Evolutionary conservation across 2,797 vertebrate genomes (phyloP).

Genomic region (Monodelphis domestica): DNA sequence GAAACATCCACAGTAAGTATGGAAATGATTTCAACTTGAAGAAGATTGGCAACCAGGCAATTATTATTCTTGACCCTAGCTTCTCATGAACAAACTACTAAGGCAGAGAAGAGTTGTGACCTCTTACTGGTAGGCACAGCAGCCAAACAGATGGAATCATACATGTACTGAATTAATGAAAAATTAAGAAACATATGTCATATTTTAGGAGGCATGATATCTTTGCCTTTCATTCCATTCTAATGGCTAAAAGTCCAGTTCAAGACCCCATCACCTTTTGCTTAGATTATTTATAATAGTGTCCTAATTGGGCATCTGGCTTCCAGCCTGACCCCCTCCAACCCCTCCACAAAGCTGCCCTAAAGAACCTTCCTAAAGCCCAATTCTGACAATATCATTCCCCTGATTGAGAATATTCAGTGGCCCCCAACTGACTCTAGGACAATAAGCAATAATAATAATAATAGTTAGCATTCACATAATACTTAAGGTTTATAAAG

Average conservation of each 20-base stretch:
- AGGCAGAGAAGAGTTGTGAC: neutral
- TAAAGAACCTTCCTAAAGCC: too few relatives aligned
- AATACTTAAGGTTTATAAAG: too few relatives aligned
- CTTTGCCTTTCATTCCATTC: neutral
- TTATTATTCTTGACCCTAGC: neutral
- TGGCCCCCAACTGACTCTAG: too few relatives aligned
- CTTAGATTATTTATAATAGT: neutral
- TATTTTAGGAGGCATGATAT: neutral
- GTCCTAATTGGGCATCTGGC: neutral
- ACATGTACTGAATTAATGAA: neutral
- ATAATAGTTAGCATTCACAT: too few relatives aligned
- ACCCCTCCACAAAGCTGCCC: neutral
- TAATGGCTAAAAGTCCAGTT: neutral
- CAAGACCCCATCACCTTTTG: neutral
- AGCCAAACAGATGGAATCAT: neutral
- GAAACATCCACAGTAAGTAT: neutral
- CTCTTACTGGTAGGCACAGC: neutral
- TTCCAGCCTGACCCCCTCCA: neutral
- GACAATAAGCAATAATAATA: too few relatives aligned
- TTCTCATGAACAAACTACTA: neutral
- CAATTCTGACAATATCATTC: too few relatives aligned
- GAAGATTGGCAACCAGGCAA: neutral
- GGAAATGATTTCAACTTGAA: neutral
- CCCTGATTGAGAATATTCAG: too few relatives aligned
- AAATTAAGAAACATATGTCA: neutral